These are phyloP conservation scores for Oncorhynchus clarkii DNA, from an alignment of 2,113 vertebrate genomes.

Conservation along the genomic window DNA sequence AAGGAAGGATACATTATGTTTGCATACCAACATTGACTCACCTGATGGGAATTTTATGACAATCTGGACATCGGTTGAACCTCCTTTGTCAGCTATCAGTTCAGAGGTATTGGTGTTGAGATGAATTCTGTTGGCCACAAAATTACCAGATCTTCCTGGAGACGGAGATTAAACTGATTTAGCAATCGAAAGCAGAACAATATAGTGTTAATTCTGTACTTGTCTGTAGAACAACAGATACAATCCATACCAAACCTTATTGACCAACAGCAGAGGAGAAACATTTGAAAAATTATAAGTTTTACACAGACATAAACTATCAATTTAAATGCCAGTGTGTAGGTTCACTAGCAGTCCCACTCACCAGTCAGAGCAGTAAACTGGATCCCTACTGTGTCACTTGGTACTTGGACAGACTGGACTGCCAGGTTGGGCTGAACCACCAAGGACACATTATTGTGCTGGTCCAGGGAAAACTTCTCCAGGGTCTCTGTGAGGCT, in stretches of 20 bases:
- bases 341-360: background rate
- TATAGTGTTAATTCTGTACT: background rate
- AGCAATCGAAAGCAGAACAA: too few species aligned
- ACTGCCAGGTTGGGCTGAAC: constrained; percentile 49
- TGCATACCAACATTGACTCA: background rate
- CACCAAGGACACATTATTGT: background rate
- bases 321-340: background rate
- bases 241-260: background rate
- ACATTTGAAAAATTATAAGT: background rate
- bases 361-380: constrained; percentile 25
- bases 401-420: constrained; percentile 1
- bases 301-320: background rate
- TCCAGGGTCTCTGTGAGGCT: constrained; percentile 23
- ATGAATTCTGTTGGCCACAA: too few species aligned
- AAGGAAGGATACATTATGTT: background rate
- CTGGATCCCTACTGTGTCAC: constrained; percentile 9
- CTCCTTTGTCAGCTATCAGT: background rate
- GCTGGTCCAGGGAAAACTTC: constrained; percentile 12
- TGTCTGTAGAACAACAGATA: background rate
- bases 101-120: constrained; percentile 43
- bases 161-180: background rate
- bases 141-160: constrained; percentile 28
- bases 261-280: background rate
- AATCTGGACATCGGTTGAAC: constrained; percentile 31
- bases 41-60: constrained; percentile 34